Base-by-base conservation (phyloP, 2,888 invertebrate species). In the Cantharis rufa region DNA sequence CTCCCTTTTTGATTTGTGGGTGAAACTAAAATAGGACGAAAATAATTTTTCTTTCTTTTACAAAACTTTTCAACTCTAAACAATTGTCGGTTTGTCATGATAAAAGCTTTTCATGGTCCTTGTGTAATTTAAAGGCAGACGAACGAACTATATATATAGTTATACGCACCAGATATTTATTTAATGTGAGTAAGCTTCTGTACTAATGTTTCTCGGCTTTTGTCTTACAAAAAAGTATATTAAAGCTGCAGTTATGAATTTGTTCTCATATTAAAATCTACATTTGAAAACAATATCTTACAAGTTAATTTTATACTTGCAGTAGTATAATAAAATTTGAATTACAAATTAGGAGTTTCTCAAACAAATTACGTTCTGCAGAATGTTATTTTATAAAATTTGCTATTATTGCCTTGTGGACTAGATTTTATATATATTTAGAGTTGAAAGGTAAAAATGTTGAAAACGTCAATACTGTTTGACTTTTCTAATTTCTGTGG, bases 401-500 rank as follows among this genome's bases (percentile, higher is more conserved):
- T 66, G 16, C 5, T 24, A 21, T 66, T 21, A 66, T 66, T 66
- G 18, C 24, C 64, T 66, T 9, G 13, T 13, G 64, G 21, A 24
- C 24, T 18, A n/a, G 9, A 66, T n/a, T 21, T 66, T 66, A 24
- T 66, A 24, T 64, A 21, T 21, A 64, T 66, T 64, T 66, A 24
- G 13, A 66, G 24, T 21, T n/a, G 64, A 3, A 21, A 76, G 32
- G 68, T 32, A 69, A 69, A 76, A 69, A 76, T 28, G 75, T 75
- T 75, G 75, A 75, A 75, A 61, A 70, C 72, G 69, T 72, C 75
- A 72, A 78, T 78, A 72, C 75, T 70, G 70, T 68, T 48, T 27
- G 75, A 72, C 75, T 78, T 78, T 75, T 70, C 71, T 72, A 72
- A 72, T 77, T 75, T 69, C 78, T 78, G 78, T 27, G 70, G 71